Base-by-base conservation (phyloP, 53 echinoderm and acorn worm species). In the Apostichopus leukothele region DNA sequence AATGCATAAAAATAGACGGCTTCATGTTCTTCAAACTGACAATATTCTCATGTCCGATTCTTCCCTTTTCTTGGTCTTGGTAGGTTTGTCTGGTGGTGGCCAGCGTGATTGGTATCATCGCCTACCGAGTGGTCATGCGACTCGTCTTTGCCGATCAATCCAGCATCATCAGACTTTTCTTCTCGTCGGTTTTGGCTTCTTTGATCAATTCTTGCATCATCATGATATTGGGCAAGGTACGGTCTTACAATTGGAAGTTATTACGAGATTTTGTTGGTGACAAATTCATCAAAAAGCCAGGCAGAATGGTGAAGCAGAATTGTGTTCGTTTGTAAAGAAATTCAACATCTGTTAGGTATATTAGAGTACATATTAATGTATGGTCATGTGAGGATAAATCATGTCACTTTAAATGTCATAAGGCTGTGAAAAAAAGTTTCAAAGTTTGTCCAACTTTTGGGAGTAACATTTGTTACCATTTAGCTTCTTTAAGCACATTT, bases 181-280 rank as follows among this genome's bases (percentile, higher is more conserved):
- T 88, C 22, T 90, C 98, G 14, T 89, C 94, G 1, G 67, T 98
- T 26, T 74, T 93, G 52, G 90, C 95, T 18, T 90, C 98, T 5
- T 67, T 98, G 21, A 91, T 96, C 2, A 98, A 98, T 88, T 94
- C 98, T 16, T 76, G 92, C 73, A 93, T 94, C 53, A 98, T 98
- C 83, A 94, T 98, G 94, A 92, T 96, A n/a, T 75, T 98, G 14
- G 98, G 98, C 84, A 94, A 91, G 86, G 95, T 97, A 63, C 8
- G 19, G 4, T 66, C 6, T 68, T 74, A 7, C 7, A 1, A 11
- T 14, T 21, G 16, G 16, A 1, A 0, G 6, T 22, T 22, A 25
- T 74, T 4, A 74, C 16, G 20, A 22, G 74, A 4, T n/a, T 67
- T n/a, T 67, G 13, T 13, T 67, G n/a, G n/a, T 67, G 68, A 67